phyloP scores from a whole-genome alignment of 2,797 vertebrate genomes.

The Melanogrammus aeglefinus region DNA sequence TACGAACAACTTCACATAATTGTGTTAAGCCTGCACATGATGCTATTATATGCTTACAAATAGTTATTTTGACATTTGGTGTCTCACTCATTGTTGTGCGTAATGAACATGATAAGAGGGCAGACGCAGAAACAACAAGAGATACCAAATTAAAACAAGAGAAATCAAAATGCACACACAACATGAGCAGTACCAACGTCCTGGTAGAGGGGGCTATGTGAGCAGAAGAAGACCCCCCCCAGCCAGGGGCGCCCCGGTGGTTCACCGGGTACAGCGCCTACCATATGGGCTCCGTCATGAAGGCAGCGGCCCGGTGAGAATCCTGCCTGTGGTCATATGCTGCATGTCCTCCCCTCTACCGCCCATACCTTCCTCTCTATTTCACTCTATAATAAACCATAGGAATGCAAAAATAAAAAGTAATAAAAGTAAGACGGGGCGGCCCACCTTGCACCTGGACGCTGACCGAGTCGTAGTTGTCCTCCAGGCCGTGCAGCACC shows the following conservation, averaged over 20 bases:
- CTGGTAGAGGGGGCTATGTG: neutral
- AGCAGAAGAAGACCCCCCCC: neutral
- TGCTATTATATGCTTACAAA: neutral
- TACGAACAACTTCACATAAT: neutral
- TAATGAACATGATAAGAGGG: neutral
- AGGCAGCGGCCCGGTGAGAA: too few relatives aligned
- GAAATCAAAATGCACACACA: neutral
- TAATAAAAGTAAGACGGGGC: neutral
- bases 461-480: conserved; percentile 84
- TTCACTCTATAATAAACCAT: too few relatives aligned
- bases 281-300: too few relatives aligned
- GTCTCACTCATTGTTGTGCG: neutral
- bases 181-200: neutral
- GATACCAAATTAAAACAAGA: neutral
- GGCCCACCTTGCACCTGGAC: conserved; percentile 87
- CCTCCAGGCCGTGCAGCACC: conserved; percentile 88
- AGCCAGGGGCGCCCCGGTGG: too few relatives aligned
- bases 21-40: neutral
- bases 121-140: neutral
- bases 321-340: too few relatives aligned
- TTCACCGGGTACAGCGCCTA: too few relatives aligned
- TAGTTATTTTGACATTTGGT: neutral
- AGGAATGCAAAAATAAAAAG: too few relatives aligned
- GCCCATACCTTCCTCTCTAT: too few relatives aligned
- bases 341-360: too few relatives aligned